Evolutionary conservation across 1,140 invertebrate genomes (phyloP), one percentile per base, ranked within the genome.

Genomic region (Vanessa tameamea): DNA sequence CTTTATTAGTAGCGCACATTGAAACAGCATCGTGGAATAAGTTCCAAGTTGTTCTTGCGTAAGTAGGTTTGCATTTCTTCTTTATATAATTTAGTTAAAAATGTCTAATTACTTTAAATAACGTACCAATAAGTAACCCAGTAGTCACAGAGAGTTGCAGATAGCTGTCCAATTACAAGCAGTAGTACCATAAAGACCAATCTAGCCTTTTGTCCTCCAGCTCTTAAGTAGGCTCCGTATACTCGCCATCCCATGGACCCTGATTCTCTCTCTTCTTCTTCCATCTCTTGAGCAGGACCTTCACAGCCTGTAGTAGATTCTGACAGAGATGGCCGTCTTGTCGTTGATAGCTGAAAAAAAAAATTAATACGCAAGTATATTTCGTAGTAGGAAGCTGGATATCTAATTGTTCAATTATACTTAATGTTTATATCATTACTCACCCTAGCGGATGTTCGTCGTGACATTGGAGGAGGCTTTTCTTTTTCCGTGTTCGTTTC

Each of bases 81-180:
- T 14, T 51, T n/a, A 12, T n/a, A 12, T n/a, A 51, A 51, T 14
- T 51, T 14, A 43, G 50, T 57, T 13, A 57, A 23, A 23, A 57
- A 57, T 3, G 7, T 11, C 9, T 57, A 61, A 61, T 6, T 37
- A 12, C 1, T 14, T 14, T 51, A 12, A 13, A 26, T 59, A 12
- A 63, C 75, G 78, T 82, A 93, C 93, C 93, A 94, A 77, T 91
- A 92, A 4, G 93, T 93, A 16, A 94, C 91, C 93, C 93, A 94
- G 59, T 93, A 94, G 75, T 94, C 94, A 57, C 89, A 92, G 5
- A 92, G 81, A 9, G 92, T 94, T 3, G 92, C 91, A 0, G 92
- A 90, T 0, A 93, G 76, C 78, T 94, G 94, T 9, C 92, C 93
- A 20, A 93, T 64, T 3, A 94, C 74, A 12, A 94, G 84, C 4